Conservation (phyloP, 30 jellyfish, hydroid and myxozoan species). For the Rhopilema esculentum region DNA sequence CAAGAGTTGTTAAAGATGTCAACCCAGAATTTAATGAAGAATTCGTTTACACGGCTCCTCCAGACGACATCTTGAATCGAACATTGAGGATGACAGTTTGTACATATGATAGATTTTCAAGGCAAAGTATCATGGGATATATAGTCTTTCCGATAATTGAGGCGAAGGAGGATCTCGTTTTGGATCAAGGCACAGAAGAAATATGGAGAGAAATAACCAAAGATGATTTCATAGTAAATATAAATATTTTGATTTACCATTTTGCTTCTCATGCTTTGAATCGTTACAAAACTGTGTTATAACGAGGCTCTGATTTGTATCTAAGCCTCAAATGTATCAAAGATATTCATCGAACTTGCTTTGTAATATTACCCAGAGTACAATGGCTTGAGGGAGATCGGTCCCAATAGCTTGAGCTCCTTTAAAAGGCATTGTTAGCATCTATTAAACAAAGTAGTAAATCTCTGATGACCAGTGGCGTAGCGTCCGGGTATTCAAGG, state of each 20-base stretch:
- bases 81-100: constrained; percentile 79
- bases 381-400: too few species aligned
- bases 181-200: constrained; percentile 86
- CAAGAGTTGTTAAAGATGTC: constrained; percentile 76
- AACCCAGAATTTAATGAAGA: constrained; percentile 91
- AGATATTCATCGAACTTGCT: too few species aligned
- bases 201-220: constrained; percentile 86
- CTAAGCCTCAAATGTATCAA: too few species aligned
- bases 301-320: too few species aligned
- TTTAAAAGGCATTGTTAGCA: too few species aligned
- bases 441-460: too few species aligned
- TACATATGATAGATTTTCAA: constrained; percentile 90
- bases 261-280: not conserved
- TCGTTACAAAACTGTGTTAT: too few species aligned
- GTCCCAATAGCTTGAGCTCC: too few species aligned
- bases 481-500: too few species aligned
- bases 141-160: constrained; percentile 81
- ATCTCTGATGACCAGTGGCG: too few species aligned
- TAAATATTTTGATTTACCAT: not conserved
- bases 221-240: constrained; percentile 74
- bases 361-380: too few species aligned
- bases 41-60: constrained; percentile 74
- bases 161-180: constrained; percentile 59
- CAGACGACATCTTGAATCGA: constrained; percentile 67
- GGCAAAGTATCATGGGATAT: constrained; percentile 82